Conservation (phyloP, 1,140 invertebrate genomes). For the Elysia chlorotica region DNA sequence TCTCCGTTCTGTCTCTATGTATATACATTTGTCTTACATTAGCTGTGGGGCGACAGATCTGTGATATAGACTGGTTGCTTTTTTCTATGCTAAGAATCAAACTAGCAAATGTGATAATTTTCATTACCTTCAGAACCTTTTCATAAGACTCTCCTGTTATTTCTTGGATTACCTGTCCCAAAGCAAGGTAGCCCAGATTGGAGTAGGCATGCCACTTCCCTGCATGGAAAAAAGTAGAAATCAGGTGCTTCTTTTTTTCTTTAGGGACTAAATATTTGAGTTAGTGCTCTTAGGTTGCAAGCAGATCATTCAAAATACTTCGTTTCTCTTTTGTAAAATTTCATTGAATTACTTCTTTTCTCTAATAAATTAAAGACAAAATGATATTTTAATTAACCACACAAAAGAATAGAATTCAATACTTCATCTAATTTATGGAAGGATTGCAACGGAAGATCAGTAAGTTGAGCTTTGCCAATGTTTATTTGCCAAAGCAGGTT, state of each 20-base stretch:
- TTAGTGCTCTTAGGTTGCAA: not conserved
- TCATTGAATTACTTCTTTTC: not conserved
- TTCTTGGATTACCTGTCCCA: conserved; percentile 43
- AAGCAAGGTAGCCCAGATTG: conserved; percentile 50
- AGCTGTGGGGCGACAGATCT: too few relatives aligned
- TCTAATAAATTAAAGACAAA: not conserved
- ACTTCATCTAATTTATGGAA: too few relatives aligned
- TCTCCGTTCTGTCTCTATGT: too few relatives aligned
- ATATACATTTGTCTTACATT: too few relatives aligned
- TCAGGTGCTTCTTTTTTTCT: not conserved
- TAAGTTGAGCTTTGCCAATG: too few relatives aligned
- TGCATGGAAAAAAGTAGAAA: conserved; percentile 18
- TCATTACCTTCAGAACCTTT: too few relatives aligned
- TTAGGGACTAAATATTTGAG: not conserved
- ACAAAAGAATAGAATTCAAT: too few relatives aligned
- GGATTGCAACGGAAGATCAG: too few relatives aligned
- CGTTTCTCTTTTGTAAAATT: not conserved
- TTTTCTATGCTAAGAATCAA: too few relatives aligned
- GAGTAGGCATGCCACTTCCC: conserved; percentile 49
- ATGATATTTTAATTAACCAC: not conserved
- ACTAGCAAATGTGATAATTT: too few relatives aligned
- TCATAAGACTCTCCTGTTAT: conserved; percentile 33
- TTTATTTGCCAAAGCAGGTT: too few relatives aligned
- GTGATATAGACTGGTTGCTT: too few relatives aligned
- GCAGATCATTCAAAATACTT: not conserved